Evolutionary conservation across 2,113 vertebrate species (phyloP), one percentile per base, ranked within the genome.

Genomic region (Dromiciops gliroides): DNA sequence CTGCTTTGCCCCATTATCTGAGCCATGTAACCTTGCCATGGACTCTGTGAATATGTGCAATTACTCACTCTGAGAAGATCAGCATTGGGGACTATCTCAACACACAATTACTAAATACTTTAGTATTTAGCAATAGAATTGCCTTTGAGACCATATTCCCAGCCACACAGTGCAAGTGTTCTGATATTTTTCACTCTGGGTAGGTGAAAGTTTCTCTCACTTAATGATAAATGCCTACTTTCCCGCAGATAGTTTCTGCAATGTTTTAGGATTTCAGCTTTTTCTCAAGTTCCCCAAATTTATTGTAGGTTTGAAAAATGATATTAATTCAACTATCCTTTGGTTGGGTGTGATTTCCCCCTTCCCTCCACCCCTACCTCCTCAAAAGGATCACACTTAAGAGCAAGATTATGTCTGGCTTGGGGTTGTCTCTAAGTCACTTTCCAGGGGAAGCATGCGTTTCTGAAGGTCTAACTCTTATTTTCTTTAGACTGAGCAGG

Each of bases 1-100:
- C 94, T 92, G 90, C 94, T 95, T 94, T 97, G 96, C 96, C 96
- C 51, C n/a, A 89, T 96, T 95, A 53, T 88, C 89, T 0, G 22
- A 95, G 89, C 51, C 48, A 48, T 11, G 11, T 37, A 2, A 44
- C 75, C 91, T 95, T n/a, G 23, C 28, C 16, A 26, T 22, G 60
- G 88, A 47, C 89, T 51, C 50, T 48, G 3, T n/a, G 37, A 4
- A 90, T 48, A 49, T 90, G 83, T 75, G 52, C 25, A n/a, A 91
- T 50, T 56, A 53, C 50, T 37, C n/a, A 37, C 28, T 19, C 8
- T 16, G 47, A 51, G 47, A 60, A 23, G 44, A 26, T 47, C 19
- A 22, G n/a, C n/a, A 83, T 2, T 83, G n/a, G 67, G n/a, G 19
- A 83, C n/a, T 23, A 83, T 44, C 67, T 83, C 19, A 44, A 44